Conservation (phyloP, 2,888 invertebrate genomes). For the Anthrax anthrax region DNA sequence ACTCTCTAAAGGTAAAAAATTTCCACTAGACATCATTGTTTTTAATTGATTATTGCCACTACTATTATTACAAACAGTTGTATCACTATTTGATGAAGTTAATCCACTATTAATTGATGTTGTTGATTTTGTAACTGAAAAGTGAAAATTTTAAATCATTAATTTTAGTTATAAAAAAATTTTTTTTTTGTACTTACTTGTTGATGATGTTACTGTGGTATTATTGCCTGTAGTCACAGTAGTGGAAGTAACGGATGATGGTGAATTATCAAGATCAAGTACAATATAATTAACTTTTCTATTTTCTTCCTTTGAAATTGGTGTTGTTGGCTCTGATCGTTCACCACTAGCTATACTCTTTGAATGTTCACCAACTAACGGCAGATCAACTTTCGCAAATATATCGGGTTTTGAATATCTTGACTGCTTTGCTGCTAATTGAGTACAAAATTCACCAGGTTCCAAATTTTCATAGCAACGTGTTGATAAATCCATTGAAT, state of each 20-base stretch:
- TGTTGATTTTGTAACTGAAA: too few relatives aligned
- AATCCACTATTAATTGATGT: not conserved
- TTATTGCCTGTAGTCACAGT: not conserved
- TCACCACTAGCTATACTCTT: not conserved
- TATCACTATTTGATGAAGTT: not conserved
- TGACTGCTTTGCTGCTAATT: constrained; percentile 3
- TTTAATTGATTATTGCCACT: constrained; percentile 4
- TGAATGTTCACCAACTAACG: not conserved
- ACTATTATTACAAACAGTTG: constrained; percentile 2
- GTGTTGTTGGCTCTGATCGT: constrained; percentile 16
- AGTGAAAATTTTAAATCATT: too few relatives aligned
- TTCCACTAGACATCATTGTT: constrained; percentile 1
- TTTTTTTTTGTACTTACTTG: not conserved
- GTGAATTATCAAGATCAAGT: constrained; percentile 29
- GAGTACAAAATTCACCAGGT: constrained; percentile 11
- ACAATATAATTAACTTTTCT: constrained; percentile 30
- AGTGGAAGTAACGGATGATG: constrained; percentile 4
- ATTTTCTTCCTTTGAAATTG: constrained; percentile 8
- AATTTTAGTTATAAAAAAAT: not conserved
- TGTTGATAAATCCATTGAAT: constrained; percentile 9
- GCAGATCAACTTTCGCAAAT: constrained; percentile 14
- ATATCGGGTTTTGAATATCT: constrained; percentile 16
- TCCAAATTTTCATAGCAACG: constrained; percentile 18
- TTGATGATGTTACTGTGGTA: not conserved
- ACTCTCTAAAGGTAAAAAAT: constrained; percentile 11